Conservation (phyloP, 2,888 invertebrate genomes). For the Nowickia ferox region DNA sequence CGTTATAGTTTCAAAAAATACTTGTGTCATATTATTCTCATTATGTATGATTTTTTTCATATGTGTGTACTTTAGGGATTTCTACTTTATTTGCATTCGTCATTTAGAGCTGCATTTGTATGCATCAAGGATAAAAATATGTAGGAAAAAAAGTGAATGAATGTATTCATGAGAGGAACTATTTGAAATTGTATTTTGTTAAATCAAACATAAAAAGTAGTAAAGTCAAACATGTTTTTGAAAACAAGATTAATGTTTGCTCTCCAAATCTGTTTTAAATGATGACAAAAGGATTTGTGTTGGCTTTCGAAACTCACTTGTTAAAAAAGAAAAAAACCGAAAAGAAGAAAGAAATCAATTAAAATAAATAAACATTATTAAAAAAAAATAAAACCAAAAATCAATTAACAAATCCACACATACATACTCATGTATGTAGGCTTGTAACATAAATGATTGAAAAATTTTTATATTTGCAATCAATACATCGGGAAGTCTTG, state of each 20-base stretch:
- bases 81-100: constrained; percentile 39
- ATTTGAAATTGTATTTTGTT: constrained; percentile 55
- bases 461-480: not conserved
- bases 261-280: constrained; percentile 27
- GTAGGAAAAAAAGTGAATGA: constrained; percentile 13
- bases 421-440: not conserved
- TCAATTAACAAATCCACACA: not conserved
- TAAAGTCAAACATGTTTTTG: constrained; percentile 54
- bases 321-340: not conserved
- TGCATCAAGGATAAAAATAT: constrained; percentile 31
- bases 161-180: constrained; percentile 47
- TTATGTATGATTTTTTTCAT: constrained; percentile 21
- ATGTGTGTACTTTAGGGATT: constrained; percentile 47
- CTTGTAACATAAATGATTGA: not conserved
- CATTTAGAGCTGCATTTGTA: constrained; percentile 38
- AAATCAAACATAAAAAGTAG: constrained; percentile 54
- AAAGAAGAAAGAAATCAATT: not conserved
- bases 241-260: constrained; percentile 57
- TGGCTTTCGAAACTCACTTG: not conserved
- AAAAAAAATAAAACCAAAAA: not conserved
- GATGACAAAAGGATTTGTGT: not conserved
- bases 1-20: constrained; percentile 37
- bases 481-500: not conserved
- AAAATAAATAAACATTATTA: not conserved
- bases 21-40: constrained; percentile 49